A percentile compares a stretch with the other conserved stretches of the same genome.
Evolutionary conservation across 2,797 vertebrate species (phyloP).

Genomic region (Labroides dimidiatus): DNA sequence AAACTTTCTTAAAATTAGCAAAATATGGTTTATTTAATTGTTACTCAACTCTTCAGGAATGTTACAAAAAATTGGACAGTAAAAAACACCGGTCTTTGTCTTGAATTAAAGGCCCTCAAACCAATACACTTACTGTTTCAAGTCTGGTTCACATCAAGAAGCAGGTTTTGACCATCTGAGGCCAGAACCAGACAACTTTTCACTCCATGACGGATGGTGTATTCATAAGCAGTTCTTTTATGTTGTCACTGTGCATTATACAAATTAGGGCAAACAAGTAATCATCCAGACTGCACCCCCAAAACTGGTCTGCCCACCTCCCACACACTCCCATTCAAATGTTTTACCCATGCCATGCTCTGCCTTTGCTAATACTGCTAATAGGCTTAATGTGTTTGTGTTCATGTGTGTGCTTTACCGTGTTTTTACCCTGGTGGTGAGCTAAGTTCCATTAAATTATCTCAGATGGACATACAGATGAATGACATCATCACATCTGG

Average conservation of each 20-base stretch:
- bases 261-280: slow-evolving; percentile 89
- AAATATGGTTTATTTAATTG: too few relatives aligned
- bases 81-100: too few relatives aligned
- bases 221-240: slow-evolving; percentile 81
- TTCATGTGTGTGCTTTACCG: slow-evolving; percentile 46
- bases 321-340: slow-evolving; percentile 38
- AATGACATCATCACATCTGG: slow-evolving; percentile 68
- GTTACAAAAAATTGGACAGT: too few relatives aligned
- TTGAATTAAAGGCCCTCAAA: slow-evolving; percentile 57
- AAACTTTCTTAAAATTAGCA: too few relatives aligned
- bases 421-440: slow-evolving; percentile 61
- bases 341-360: slow-evolving; percentile 38
- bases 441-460: slow-evolving; percentile 55
- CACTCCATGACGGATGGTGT: slow-evolving; percentile 88
- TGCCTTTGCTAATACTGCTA: slow-evolving; percentile 73
- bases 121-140: slow-evolving; percentile 72
- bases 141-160: slow-evolving; percentile 80
- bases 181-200: slow-evolving; percentile 79
- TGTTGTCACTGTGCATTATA: slow-evolving; percentile 88
- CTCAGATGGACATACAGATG: slow-evolving; percentile 48
- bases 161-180: slow-evolving; percentile 36
- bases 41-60: too few relatives aligned
- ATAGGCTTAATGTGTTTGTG: slow-evolving; percentile 61
- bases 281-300: slow-evolving; percentile 14
- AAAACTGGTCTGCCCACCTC: slow-evolving; percentile 40